These are phyloP conservation scores for Zeus faber DNA, from an alignment of 2,113 vertebrate genomes.

Conservation along the genomic window DNA sequence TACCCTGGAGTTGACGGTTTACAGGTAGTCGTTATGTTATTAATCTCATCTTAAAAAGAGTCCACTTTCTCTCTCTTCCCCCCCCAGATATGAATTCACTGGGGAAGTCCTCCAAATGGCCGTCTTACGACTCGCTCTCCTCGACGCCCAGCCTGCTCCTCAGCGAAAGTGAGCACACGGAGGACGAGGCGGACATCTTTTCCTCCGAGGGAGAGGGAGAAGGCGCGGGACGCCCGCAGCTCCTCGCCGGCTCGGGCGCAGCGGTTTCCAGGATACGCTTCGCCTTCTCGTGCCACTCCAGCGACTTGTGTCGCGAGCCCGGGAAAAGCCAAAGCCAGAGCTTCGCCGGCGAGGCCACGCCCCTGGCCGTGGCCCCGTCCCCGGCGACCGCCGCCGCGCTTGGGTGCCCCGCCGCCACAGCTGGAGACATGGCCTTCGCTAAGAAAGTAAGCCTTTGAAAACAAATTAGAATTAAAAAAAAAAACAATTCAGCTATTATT, in stretches of 20 bases:
- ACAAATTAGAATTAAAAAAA: not conserved
- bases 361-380: not conserved
- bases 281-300: constrained; percentile 22
- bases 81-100: constrained; percentile 62
- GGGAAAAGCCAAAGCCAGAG: constrained; percentile 14
- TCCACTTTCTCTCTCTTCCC: not conserved
- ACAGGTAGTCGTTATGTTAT: too few species aligned
- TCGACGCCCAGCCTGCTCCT: constrained; percentile 50
- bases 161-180: constrained; percentile 69
- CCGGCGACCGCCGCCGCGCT: constrained; percentile 3
- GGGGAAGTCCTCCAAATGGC: constrained; percentile 61
- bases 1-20: too few species aligned
- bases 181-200: constrained; percentile 72
- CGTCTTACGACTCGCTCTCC: constrained; percentile 64
- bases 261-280: constrained; percentile 12
- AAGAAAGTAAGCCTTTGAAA: constrained; percentile 75
- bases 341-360: not conserved
- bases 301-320: not conserved
- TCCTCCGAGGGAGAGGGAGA: constrained; percentile 67
- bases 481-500: too few species aligned
- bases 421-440: constrained; percentile 82
- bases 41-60: too few species aligned
- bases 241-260: constrained; percentile 2
- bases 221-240: constrained; percentile 16
- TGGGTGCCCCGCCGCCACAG: constrained; percentile 41